A percentile compares a stretch with the other conserved stretches of the same genome.
These are phyloP conservation scores for Girardia tigrina DNA, from an alignment of 2,888 invertebrate species.

Conservation along the genomic window DNA sequence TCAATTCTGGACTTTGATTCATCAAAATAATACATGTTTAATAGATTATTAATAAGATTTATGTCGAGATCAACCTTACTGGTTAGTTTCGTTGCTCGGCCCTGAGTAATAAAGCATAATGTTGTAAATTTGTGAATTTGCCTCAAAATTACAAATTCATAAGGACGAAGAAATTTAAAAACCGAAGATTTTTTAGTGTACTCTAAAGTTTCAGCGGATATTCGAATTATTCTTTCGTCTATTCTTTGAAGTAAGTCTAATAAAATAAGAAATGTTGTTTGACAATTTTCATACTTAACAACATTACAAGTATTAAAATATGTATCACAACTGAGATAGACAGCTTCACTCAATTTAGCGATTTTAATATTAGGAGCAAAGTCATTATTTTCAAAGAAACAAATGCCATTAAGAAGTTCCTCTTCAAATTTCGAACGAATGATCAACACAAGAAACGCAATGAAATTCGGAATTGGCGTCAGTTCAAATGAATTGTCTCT, in stretches of 20 bases:
- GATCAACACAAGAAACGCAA: neutral
- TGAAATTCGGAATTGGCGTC: conserved; percentile 7
- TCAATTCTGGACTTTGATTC: conserved; percentile 9
- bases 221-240: neutral
- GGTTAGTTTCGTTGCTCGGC: neutral
- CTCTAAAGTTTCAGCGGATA: neutral
- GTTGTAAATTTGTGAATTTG: conserved; percentile 11
- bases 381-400: neutral
- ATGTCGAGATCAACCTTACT: neutral
- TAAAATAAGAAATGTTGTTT: neutral
- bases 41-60: neutral
- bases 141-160: neutral
- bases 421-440: neutral
- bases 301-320: neutral
- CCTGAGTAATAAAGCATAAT: neutral
- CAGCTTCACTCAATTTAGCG: neutral
- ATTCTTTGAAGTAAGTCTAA: neutral
- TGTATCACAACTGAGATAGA: neutral
- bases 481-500: conserved; percentile 11
- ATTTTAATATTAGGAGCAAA: neutral
- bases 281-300: neutral
- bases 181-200: neutral
- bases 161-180: neutral
- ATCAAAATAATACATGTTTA: neutral
- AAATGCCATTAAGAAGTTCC: neutral